Conservation (phyloP, 2,797 vertebrate genomes). For the Pseudochirops cupreus region DNA sequence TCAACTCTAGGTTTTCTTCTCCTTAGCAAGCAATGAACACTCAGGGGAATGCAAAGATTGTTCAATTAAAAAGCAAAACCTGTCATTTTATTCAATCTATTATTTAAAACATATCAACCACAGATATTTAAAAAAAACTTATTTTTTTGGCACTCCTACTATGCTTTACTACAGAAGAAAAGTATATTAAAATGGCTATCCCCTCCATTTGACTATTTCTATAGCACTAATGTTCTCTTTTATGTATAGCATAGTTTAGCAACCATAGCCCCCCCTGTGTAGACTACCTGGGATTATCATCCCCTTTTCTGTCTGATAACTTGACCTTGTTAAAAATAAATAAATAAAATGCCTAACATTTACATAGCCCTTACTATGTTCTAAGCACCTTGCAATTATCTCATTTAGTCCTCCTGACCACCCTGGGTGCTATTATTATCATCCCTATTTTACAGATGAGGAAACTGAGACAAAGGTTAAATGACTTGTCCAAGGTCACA, state of each 20-base stretch:
- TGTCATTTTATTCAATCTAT: constrained; percentile 21
- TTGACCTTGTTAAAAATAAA: neutral
- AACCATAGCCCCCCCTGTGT: too few species aligned
- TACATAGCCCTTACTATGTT: neutral
- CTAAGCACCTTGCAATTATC: neutral
- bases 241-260: neutral
- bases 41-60: constrained; percentile 20
- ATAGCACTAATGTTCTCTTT: neutral
- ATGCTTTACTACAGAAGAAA: neutral
- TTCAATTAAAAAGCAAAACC: neutral
- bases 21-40: neutral
- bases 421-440: neutral
- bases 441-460: neutral
- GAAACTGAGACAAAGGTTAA: neutral
- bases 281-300: too few species aligned
- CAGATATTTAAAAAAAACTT: neutral
- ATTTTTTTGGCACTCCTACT: neutral
- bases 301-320: neutral
- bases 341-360: neutral
- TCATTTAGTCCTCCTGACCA: neutral
- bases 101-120: constrained; percentile 39
- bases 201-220: neutral
- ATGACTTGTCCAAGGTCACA: neutral
- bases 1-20: neutral
- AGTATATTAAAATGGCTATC: neutral